phyloP scores from a whole-genome alignment of 23 tunicate species.

The Ciona savignyi region DNA sequence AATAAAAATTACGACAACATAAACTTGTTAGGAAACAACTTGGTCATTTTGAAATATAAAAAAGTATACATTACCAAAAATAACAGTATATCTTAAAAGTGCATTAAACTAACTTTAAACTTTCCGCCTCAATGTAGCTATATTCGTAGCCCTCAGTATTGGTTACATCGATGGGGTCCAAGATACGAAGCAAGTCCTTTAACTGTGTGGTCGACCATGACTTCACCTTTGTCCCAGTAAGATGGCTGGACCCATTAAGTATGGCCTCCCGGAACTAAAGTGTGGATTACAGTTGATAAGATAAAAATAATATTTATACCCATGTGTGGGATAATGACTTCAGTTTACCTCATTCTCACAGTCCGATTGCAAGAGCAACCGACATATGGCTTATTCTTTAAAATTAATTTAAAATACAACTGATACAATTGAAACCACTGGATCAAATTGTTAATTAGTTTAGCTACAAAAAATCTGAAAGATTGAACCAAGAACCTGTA shows the following conservation, averaged over 20 bases:
- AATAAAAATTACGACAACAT: no score
- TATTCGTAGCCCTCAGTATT: slow-evolving; percentile 26
- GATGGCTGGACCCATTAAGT: background rate
- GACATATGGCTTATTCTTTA: no score
- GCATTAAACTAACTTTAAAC: slow-evolving; percentile 10
- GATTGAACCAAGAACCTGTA: no score
- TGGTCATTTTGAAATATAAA: background rate
- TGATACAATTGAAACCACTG: no score
- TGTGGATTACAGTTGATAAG: background rate
- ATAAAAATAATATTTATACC: background rate
- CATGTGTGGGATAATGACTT: background rate
- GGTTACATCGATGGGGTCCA: slow-evolving; percentile 20
- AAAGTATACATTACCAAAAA: background rate
- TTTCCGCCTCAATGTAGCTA: background rate
- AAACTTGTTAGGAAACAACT: no score
- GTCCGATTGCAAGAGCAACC: no score
- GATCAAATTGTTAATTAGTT: no score
- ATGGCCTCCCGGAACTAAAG: background rate
- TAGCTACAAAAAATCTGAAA: no score
- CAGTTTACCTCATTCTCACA: no score
- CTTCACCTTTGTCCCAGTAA: slow-evolving; percentile 3
- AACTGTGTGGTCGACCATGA: slow-evolving; percentile 6
- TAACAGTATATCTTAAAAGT: background rate
- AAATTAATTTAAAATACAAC: no score
- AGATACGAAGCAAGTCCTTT: slow-evolving; percentile 6